Base-by-base conservation (phyloP, 1,140 invertebrate species). In the Papilio machaon region DNA sequence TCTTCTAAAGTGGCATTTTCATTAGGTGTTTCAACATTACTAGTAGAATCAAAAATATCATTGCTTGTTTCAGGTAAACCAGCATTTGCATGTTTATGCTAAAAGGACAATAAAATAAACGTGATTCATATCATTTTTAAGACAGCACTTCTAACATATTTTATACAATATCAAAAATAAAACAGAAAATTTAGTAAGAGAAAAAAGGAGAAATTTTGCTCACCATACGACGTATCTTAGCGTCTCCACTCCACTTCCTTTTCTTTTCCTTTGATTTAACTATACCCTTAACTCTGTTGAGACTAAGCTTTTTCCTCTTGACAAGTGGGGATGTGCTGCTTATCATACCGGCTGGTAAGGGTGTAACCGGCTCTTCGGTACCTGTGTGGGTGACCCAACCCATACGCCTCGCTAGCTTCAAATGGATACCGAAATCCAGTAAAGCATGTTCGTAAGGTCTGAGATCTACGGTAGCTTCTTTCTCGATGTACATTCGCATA, bases 351-450 rank as follows among this genome's bases (percentile, higher is more conserved):
- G 82, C 38, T 9, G 86, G 81, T 8, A 85, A 76, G 5, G 83
- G 67, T 11, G 64, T 38, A 19, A 83, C 79, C 0, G 86, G 85
- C 11, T 82, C 84, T 1, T 84, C 81, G 17, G 85, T 79, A 0
- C 73, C 80, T 0, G 87, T 87, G 15, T 80, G 81, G 0, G 83
- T 82, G 82, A 95, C 95, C 85, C 95, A 95, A 52, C 95, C 95
- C 75, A 96, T 94, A 3, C 95, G 92, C 13, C 95, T 92, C 0
- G 96, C 91, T 35, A 95, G 88, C 46, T 96, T 95, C 17, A 95
- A 89, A 82, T 96, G 95, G 3, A 96, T 92, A 43, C 95, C 95
- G 85, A 96, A 97, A 85, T 97, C 96, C 80, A 96, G 95, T 13
- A 96, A 89, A 30, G 96, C 95, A 10, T 91, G 86, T 80, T 95